Base-by-base conservation (phyloP, 2,113 vertebrate species). In the Leptodactylus fuscus region DNA sequence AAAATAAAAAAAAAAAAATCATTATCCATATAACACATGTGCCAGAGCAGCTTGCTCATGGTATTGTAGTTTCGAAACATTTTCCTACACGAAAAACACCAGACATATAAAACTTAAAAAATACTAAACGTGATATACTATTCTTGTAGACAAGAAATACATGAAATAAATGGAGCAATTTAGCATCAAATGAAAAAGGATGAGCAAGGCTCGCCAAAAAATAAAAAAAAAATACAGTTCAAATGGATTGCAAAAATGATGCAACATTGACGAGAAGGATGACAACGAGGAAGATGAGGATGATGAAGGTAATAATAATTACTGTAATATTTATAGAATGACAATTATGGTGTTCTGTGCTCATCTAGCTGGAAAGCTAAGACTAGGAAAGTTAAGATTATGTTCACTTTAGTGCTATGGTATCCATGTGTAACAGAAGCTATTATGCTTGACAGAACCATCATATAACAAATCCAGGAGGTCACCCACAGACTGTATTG, bases 1-100 rank as follows among this genome's bases (percentile, higher is more conserved):
- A 67, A 58, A 58, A 24, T 58, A 10, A 58, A 58, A 62, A 32
- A 22, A 62, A 62, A 62, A 22, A 29, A 2, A 9, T 77, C 20
- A 53, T 55, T 38, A 55, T 55, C 51, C 77, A 62, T 11, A 79
- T 60, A 16, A 60, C 77, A 80, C 27, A 32, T 29, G 38, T 41
- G 53, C 34, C 36, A 60, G 32, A 79, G 20, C 51, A 79, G 76
- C 53, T 24, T 53, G 6, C n/a, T 73, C n/a, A 60, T 60, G 11
- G n/a, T 27, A 44, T 24, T 24, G 44, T 24, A 75, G 15, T 29
- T 29, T 27, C 16, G 24, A 49, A 75, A 48, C 62, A 65, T 65
- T 3, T 60, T n/a, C 24, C 55, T 10, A 60, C 2, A 53, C 4
- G 7, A 20, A 20, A 58, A 24, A 58, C 5, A 58, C 22, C 2